Evolutionary conservation across 2,797 vertebrate species (phyloP).

Genomic region (Vespertilio murinus): DNA sequence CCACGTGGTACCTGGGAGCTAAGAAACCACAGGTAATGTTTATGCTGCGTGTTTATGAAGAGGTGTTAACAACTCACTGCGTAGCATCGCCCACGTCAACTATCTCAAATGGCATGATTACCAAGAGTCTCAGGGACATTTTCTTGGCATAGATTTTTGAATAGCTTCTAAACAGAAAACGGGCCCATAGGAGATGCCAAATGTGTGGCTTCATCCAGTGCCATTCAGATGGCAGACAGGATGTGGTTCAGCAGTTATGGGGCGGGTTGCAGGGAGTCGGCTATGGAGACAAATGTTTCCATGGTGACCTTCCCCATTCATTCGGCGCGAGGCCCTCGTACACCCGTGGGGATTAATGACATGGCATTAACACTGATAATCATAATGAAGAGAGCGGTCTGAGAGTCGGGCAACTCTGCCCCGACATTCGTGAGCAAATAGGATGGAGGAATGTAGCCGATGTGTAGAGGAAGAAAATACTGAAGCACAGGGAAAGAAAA

Average conservation of each 20-base stretch:
- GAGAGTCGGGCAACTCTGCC: constrained; percentile 5
- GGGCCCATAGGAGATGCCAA: constrained; percentile 35
- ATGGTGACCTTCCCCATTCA: constrained; percentile 66
- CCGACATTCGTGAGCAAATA: constrained; percentile 42
- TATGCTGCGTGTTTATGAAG: constrained; percentile 9
- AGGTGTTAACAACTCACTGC: constrained; percentile 31
- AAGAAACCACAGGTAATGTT: neutral
- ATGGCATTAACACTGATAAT: constrained; percentile 61
- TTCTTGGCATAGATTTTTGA: constrained; percentile 47
- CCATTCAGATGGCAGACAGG: constrained; percentile 42
- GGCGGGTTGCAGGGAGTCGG: constrained; percentile 54
- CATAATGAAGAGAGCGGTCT: constrained; percentile 64
- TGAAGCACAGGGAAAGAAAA: constrained; percentile 51
- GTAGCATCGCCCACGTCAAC: constrained; percentile 5
- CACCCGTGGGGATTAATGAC: constrained; percentile 64
- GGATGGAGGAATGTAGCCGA: constrained; percentile 46
- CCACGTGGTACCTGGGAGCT: neutral
- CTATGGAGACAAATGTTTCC: constrained; percentile 67
- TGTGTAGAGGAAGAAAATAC: constrained; percentile 45
- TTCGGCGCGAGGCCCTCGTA: neutral
- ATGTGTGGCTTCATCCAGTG: constrained; percentile 50
- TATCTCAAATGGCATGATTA: constrained; percentile 19
- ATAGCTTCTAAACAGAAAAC: constrained; percentile 34
- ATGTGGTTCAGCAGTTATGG: constrained; percentile 44
- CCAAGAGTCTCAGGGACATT: constrained; percentile 24